phyloP scores from a whole-genome alignment of 2,113 vertebrate genomes.

The Accipiter cooperii region DNA sequence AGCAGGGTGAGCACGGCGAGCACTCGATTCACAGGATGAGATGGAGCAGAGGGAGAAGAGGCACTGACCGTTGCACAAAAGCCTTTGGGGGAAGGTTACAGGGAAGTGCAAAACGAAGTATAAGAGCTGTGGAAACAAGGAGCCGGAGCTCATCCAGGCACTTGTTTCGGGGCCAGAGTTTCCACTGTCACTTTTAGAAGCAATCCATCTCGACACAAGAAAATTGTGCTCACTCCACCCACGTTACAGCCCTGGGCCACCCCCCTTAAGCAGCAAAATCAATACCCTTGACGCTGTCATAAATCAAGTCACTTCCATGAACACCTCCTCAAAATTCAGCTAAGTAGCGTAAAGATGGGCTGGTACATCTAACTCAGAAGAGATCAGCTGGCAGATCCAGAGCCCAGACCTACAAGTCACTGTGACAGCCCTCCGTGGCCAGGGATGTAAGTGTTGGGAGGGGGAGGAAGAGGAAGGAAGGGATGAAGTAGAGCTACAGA shows the following conservation, averaged over 20 bases:
- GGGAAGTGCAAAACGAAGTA: neutral
- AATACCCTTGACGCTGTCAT: rapidly evolving
- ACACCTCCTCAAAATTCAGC: neutral
- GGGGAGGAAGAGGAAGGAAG: neutral
- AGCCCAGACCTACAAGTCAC: neutral
- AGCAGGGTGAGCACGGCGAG: rapidly evolving
- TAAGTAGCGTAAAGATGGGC: neutral
- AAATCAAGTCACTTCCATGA: neutral
- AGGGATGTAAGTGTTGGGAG: neutral
- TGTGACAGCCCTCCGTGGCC: neutral
- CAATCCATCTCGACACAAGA: neutral
- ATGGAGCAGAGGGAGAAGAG: neutral
- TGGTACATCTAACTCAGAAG: neutral
- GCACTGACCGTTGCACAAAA: rapidly evolving
- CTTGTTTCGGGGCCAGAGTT: neutral
- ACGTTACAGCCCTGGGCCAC: rapidly evolving
- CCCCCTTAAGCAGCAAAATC: neutral
- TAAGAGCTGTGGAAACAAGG: neutral
- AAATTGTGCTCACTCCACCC: neutral
- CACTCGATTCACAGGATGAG: rapidly evolving
- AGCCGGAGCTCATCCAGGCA: neutral
- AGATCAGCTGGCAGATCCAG: neutral
- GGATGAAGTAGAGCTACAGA: neutral
- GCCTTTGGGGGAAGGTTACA: neutral
- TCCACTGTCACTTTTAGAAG: neutral